Percentiles rank a stretch among this genome's conserved stretches.
Conservation (phyloP, 2,888 invertebrate genomes). For the Colletes collaris region DNA sequence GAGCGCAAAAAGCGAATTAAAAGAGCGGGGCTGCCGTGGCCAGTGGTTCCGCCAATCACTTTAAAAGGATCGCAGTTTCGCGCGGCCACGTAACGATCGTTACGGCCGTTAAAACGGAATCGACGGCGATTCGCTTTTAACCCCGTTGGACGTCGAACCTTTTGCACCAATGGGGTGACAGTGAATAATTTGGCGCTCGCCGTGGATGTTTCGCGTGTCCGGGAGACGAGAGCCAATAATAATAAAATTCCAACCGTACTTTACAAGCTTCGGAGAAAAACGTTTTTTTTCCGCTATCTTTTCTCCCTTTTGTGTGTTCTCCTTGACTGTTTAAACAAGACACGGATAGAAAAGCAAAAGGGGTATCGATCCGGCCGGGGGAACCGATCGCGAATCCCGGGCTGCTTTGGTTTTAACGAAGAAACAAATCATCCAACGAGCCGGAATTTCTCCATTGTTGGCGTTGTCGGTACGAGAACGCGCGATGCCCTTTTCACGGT, state of each 20-base stretch:
- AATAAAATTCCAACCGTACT: constrained; percentile 35
- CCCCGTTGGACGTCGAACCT: constrained; percentile 40
- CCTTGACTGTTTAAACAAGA: background rate
- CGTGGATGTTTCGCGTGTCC: constrained; percentile 22
- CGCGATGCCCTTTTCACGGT: constrained; percentile 62
- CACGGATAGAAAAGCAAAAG: background rate
- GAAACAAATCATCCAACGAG: constrained; percentile 60
- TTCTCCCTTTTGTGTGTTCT: background rate
- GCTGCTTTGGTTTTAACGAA: constrained; percentile 47
- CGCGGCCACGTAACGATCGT: constrained; percentile 69
- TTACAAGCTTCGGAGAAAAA: constrained; percentile 23
- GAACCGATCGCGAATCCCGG: constrained; percentile 26
- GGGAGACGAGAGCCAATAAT: constrained; percentile 1
- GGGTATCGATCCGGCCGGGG: constrained; percentile 6
- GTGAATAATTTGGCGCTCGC: constrained; percentile 58
- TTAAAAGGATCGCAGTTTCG: constrained; percentile 71
- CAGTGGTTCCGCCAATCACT: constrained; percentile 71
- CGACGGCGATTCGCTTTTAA: constrained; percentile 70
- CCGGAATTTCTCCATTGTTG: constrained; percentile 45
- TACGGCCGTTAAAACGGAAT: constrained; percentile 70
- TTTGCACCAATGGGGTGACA: constrained; percentile 42
- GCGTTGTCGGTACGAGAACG: constrained; percentile 11
- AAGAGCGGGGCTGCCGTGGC: constrained; percentile 60
- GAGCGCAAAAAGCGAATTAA: constrained; percentile 72
- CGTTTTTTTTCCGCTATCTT: background rate